phyloP scores from a whole-genome alignment of 2,888 invertebrate species.

The Oscheius sp. region DNA sequence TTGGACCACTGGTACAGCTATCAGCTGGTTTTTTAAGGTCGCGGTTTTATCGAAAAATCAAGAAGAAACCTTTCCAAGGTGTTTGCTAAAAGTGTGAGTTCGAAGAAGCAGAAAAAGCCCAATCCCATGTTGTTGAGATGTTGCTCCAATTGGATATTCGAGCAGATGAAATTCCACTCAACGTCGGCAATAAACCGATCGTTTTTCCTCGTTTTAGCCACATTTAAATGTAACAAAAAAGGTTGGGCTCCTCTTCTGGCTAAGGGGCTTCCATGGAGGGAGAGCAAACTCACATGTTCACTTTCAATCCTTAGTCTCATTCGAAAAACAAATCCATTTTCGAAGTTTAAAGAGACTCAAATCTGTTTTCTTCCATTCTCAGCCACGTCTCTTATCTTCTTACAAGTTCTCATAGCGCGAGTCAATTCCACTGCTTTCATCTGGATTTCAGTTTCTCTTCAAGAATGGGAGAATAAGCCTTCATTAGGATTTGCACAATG shows the following conservation, averaged over 20 bases:
- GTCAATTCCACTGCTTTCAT: neutral
- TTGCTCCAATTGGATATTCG: neutral
- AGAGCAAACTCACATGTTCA: neutral
- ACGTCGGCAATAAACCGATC: neutral
- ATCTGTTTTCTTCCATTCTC: neutral
- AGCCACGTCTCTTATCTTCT: neutral
- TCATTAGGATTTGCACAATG: no score
- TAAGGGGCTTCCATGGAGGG: neutral
- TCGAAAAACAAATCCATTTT: neutral
- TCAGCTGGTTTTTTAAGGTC: neutral
- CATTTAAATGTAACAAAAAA: neutral
- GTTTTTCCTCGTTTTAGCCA: slow-evolving; percentile 2
- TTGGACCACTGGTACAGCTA: neutral
- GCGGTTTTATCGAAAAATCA: neutral
- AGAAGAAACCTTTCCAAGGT: neutral
- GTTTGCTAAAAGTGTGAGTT: neutral
- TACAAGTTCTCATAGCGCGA: neutral
- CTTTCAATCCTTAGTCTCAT: neutral
- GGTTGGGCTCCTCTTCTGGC: neutral
- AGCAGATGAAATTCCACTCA: neutral
- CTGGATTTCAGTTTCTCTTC: neutral
- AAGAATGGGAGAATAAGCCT: neutral
- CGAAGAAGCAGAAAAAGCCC: neutral
- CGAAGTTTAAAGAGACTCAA: neutral
- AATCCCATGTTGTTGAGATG: neutral